These are phyloP conservation scores for Leucophenga varia DNA, from an alignment of 1,140 invertebrate genomes.

Conservation along the genomic window DNA sequence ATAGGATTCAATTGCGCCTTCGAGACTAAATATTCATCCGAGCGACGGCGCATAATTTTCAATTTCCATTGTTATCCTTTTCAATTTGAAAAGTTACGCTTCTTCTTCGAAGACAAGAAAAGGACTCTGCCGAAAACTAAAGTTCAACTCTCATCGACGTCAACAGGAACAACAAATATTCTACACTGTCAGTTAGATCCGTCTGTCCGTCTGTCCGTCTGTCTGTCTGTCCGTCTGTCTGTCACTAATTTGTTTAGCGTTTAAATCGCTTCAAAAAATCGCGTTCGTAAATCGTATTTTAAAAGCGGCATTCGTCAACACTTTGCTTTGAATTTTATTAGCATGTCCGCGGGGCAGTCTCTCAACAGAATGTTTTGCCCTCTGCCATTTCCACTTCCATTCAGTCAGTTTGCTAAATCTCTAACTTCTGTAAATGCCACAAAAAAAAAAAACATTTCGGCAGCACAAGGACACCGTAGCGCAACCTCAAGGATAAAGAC, in stretches of 20 bases:
- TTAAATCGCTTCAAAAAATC: slow-evolving; percentile 18
- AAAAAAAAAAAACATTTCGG: neutral
- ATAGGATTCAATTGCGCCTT: slow-evolving; percentile 5
- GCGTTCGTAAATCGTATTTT: slow-evolving; percentile 15
- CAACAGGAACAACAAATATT: too few species aligned
- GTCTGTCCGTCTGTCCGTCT: too few species aligned
- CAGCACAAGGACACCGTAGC: neutral
- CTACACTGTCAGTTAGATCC: too few species aligned
- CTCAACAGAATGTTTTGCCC: too few species aligned
- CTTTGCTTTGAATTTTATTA: slow-evolving; percentile 46
- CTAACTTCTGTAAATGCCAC: too few species aligned
- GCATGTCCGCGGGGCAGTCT: slow-evolving; percentile 36
- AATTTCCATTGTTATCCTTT: slow-evolving; percentile 9
- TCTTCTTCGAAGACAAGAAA: too few species aligned
- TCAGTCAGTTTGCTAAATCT: too few species aligned
- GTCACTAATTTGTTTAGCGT: slow-evolving; percentile 43
- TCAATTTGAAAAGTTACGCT: slow-evolving; percentile 14
- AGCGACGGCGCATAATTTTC: neutral
- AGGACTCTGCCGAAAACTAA: too few species aligned
- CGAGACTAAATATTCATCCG: slow-evolving; percentile 4
- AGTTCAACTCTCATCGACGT: too few species aligned
- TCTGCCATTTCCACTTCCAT: too few species aligned
- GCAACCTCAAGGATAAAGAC: slow-evolving; percentile 33
- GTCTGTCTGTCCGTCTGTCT: too few species aligned
- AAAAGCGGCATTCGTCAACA: slow-evolving; percentile 31